Evolutionary conservation across 30 jellyfish, hydroid and myxozoan species (phyloP).

Genomic region (Chrysaora quinquecirrha): DNA sequence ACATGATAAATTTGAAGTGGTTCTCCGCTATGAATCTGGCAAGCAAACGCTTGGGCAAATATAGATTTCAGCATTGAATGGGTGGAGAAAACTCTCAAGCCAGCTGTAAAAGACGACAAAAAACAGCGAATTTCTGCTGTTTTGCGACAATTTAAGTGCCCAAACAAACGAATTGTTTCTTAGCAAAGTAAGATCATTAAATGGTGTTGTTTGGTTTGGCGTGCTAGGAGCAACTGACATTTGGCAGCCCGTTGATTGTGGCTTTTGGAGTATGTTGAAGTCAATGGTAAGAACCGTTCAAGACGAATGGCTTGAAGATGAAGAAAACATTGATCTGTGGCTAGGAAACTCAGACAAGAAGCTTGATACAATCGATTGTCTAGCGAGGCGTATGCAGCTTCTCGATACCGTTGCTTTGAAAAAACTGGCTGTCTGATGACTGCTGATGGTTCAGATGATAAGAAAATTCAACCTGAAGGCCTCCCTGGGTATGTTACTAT

Average conservation of each 20-base stretch:
- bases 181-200: slow-evolving; percentile 1
- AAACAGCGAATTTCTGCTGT: slow-evolving; percentile 37
- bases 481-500: background rate
- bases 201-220: slow-evolving; percentile 46
- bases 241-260: slow-evolving; percentile 68
- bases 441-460: slow-evolving; percentile 38
- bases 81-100: slow-evolving; percentile 12
- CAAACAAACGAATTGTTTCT: slow-evolving; percentile 30
- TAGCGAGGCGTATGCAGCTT: background rate
- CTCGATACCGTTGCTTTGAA: background rate
- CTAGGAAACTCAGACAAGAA: slow-evolving; percentile 22
- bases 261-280: slow-evolving; percentile 30
- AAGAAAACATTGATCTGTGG: slow-evolving; percentile 34
- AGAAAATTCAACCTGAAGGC: slow-evolving; percentile 21
- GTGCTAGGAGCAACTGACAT: slow-evolving; percentile 31
- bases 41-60: slow-evolving; percentile 70
- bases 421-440: slow-evolving; percentile 35
- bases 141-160: slow-evolving; percentile 37
- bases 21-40: no score
- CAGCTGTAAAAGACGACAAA: slow-evolving; percentile 36
- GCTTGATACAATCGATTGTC: background rate
- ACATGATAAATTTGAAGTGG: no score
- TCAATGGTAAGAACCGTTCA: slow-evolving; percentile 2
- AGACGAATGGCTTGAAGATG: slow-evolving; percentile 39
- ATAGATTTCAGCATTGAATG: slow-evolving; percentile 36